phyloP scores from a whole-genome alignment of 2,797 vertebrate genomes.

The Distichodus sexfasciatus region DNA sequence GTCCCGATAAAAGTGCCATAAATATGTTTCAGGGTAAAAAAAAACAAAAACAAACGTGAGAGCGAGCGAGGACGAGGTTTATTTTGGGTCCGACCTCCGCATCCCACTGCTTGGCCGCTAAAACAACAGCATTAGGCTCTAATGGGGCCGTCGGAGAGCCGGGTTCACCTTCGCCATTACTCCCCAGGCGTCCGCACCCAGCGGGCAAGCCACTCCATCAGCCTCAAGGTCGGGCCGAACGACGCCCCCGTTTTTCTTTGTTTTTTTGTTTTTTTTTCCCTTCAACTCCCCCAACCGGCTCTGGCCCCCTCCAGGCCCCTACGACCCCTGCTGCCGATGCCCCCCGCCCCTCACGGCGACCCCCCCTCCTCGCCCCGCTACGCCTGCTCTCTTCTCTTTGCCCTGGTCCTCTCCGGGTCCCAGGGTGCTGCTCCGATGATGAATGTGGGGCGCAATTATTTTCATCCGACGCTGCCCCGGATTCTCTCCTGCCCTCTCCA shows the following conservation, averaged over 20 bases:
- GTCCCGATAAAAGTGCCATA: conserved; percentile 60
- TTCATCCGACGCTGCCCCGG: conserved; percentile 73
- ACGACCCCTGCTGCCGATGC: conserved; percentile 46
- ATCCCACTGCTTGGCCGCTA: conserved; percentile 59
- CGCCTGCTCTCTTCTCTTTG: conserved; percentile 72
- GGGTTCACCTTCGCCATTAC: conserved; percentile 67
- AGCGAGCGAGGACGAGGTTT: conserved; percentile 54
- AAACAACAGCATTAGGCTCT: conserved; percentile 57
- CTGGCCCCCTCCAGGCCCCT: conserved; percentile 27
- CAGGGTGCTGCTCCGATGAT: conserved; percentile 69
- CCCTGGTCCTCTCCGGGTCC: conserved; percentile 69
- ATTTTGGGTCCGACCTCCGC: conserved; percentile 73
- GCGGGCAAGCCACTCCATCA: conserved; percentile 72
- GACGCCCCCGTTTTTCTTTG: conserved; percentile 54
- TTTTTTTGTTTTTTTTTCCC: too few relatives aligned
- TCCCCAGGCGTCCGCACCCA: conserved; percentile 69
- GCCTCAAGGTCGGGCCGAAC: conserved; percentile 70
- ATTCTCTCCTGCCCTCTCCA: conserved; percentile 59
- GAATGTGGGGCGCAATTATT: conserved; percentile 78
- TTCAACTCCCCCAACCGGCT: conserved; percentile 49
- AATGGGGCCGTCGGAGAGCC: conserved; percentile 68
- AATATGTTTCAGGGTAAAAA: conserved; percentile 52
- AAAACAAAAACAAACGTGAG: too few relatives aligned
- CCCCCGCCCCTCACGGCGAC: conserved; percentile 48
- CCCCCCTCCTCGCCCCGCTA: conserved; percentile 66